Evolutionary conservation across 92 coral and sea anemone species (phyloP), one percentile per base, ranked within the genome.

Genomic region (Porites lobata): DNA sequence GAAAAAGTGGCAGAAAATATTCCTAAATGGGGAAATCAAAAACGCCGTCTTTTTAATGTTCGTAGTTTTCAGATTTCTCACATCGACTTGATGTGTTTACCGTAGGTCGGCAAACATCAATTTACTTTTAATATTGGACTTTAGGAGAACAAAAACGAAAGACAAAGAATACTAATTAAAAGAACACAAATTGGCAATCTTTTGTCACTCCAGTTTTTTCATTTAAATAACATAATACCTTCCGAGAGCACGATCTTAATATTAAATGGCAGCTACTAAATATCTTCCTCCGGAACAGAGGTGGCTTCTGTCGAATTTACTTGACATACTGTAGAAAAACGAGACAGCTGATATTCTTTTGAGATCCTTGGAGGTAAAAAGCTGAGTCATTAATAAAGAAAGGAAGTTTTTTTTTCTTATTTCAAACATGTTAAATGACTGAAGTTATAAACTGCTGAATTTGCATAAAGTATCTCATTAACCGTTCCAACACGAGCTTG

Each of bases 141-240:
- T 82, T 29, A 12, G 86, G 9, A 51, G 8, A 70, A 56, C 77
- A 38, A 26, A 59, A 58, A 69, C 38, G 65, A 43, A 12, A 18
- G 32, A 70, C 78, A 82, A 82, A 50, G 66, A 62, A 52, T 8
- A 56, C 75, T 82, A 71, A 70, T 82, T 72, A 71, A 50, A 71
- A n/a, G 69, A 50, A 69, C 58, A 57, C 50, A 38, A 69, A 57
- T n/a, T 82, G 86, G 32, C 78, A 82, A 58, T 81, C 50, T 51
- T 82, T 32, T 71, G 86, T 43, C 68, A 56, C 76, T 58, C 58
- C 38, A 29, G 17, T 9, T 26, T 26, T 32, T 71, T 70, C 86
- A 69, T 81, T 56, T 68, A 32, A 81, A 20, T n/a, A 18, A n/a
- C 56, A 82, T 82, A 57, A 58, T 29, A 32, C 26, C 15, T 19